Conservation (phyloP, 2,888 invertebrate genomes). For the Mesoligia furuncula region DNA sequence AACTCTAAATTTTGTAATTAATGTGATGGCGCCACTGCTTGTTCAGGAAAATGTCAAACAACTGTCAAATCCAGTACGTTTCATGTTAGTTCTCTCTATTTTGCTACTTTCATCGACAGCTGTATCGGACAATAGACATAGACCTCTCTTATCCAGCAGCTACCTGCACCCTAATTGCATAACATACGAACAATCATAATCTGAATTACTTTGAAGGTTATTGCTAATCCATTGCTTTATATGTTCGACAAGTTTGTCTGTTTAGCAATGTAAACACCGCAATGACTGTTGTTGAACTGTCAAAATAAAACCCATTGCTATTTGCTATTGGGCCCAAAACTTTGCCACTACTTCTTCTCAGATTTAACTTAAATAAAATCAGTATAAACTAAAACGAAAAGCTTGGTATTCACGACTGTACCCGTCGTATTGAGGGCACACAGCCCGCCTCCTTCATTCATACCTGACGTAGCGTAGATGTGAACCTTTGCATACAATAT, state of each 20-base stretch:
- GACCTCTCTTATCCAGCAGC: not conserved
- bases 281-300: too few relatives aligned
- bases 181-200: too few relatives aligned
- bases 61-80: not conserved
- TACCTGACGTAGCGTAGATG: constrained; percentile 61
- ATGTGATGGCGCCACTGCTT: not conserved
- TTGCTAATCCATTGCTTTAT: too few relatives aligned
- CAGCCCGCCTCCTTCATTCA: constrained; percentile 74
- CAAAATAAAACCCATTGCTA: too few relatives aligned
- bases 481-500: constrained; percentile 62
- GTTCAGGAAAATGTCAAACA: not conserved
- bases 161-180: not conserved
- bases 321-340: not conserved
- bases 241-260: too few relatives aligned
- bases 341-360: not conserved
- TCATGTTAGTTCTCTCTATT: not conserved
- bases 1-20: not conserved
- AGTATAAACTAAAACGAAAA: constrained; percentile 8
- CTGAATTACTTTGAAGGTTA: too few relatives aligned
- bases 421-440: constrained; percentile 75
- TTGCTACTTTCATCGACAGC: not conserved
- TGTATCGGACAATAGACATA: not conserved
- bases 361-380: not conserved
- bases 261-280: too few relatives aligned
- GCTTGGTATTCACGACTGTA: constrained; percentile 63